Base-by-base conservation (phyloP, 2,888 invertebrate genomes). In the Idaea biselata region DNA sequence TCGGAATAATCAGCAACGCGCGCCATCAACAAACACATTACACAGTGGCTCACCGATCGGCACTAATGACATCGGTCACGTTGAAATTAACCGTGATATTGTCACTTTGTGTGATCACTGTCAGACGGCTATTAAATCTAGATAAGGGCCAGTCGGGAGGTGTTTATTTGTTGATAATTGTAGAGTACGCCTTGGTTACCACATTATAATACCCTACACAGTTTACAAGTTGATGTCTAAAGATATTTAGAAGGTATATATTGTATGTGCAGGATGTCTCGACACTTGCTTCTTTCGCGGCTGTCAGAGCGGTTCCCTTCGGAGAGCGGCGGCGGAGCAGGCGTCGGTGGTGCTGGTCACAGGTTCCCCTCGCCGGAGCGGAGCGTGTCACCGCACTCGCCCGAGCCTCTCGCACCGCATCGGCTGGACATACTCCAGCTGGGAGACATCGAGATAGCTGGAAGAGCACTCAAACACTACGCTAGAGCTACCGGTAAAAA, bases 221-320 rank as follows among this genome's bases (percentile, higher is more conserved):
- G 8, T 16, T 55, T 55, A 17, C 16, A 44, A 11, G 33, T 8
- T 6, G 7, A 25, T 25, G 25, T 18, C 5, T 44, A 6, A 17
- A 17, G 16, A 58, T 16, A 7, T 16, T n/a, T 16, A 58, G 14
- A 58, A 14, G 32, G 32, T 58, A 6, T 4, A 0, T 18, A 56
- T 59, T 17, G 62, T 62, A 71, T 63, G 32, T 62, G 2, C 74
- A 90, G 89, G 74, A 92, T 92, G 91, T 91, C 91, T 16, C 87
- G 91, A 33, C 90, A 91, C 83, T 87, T 90, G 72, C 84, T 92
- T 55, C 80, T 92, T 62, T 91, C 91, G 18, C 87, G 91, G 59
- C 78, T 92, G 78, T 91, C 89, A 64, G 91, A 92, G 82, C 91
- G 91, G 83, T 91, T 91, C 77, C 87, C 86, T 79, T 81, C 85